Conservation (phyloP, 2,888 invertebrate species). For the Argynnis bischoffii region DNA sequence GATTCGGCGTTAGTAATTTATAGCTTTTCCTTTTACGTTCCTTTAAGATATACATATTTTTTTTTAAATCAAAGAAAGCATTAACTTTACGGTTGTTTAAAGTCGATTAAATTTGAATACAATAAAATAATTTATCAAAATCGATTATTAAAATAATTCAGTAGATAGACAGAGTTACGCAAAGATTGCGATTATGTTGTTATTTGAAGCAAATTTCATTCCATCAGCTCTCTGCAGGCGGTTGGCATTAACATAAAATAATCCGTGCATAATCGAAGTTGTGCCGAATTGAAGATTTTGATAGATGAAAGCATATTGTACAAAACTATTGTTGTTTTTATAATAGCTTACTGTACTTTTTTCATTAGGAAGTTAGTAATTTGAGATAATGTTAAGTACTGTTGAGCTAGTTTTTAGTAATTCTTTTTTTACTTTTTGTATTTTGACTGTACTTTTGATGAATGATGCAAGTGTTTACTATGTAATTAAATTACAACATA, state of each 20-base stretch:
- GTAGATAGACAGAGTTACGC: constrained; percentile 13
- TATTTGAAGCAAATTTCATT: constrained; percentile 25
- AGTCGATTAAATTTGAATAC: constrained; percentile 2
- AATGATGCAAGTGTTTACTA: no score
- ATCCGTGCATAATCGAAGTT: constrained; percentile 9
- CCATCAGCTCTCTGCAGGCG: constrained; percentile 21
- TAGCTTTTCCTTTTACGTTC: background rate
- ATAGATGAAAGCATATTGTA: constrained; percentile 10
- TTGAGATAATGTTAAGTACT: no score
- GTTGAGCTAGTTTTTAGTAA: no score
- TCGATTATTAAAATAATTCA: constrained; percentile 1
- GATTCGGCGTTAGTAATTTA: background rate
- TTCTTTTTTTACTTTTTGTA: no score
- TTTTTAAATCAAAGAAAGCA: background rate
- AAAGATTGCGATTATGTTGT: constrained; percentile 23
- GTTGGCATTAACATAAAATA: constrained; percentile 10
- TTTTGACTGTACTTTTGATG: no score
- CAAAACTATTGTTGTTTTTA: background rate
- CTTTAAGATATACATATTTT: no score
- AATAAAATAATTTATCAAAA: constrained; percentile 2
- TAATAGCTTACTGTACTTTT: background rate
- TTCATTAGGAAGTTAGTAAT: no score
- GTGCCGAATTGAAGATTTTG: constrained; percentile 12
- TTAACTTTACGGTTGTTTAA: constrained; percentile 7
- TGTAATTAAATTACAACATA: no score